These are phyloP conservation scores for Macroglossus sobrinus DNA, from an alignment of 2,113 vertebrate genomes.

Conservation along the genomic window DNA sequence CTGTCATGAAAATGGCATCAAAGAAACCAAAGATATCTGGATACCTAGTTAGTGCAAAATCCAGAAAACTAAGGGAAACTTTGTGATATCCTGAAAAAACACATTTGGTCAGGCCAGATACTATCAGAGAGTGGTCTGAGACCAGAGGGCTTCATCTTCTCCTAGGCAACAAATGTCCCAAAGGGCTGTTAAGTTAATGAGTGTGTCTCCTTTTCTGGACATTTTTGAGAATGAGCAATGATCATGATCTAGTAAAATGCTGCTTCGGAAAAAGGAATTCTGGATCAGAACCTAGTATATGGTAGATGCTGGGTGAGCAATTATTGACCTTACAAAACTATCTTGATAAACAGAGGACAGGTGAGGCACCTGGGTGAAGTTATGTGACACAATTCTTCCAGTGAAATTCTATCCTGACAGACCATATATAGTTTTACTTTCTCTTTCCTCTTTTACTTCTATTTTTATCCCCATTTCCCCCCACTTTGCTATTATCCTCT, in stretches of 20 bases:
- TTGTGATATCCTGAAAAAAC: not conserved
- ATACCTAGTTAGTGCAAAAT: not conserved
- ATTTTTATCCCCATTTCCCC: not conserved
- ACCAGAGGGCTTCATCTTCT: not conserved
- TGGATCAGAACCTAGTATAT: not conserved
- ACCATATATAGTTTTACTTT: not conserved
- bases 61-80: not conserved
- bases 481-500: not conserved
- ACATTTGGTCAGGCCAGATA: not conserved
- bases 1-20: not conserved
- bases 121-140: not conserved
- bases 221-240: not conserved
- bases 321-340: not conserved
- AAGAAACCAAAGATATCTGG: not conserved
- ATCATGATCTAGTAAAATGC: not conserved
- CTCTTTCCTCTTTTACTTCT: not conserved
- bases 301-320: not conserved
- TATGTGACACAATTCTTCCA: not conserved
- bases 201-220: not conserved
- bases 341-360: not conserved
- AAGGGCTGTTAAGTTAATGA: not conserved
- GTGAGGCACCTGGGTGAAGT: not conserved
- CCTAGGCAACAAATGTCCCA: not conserved
- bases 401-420: not conserved
- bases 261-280: not conserved